Evolutionary conservation across 2,888 invertebrate genomes (phyloP).

Genomic region (Teleogryllus oceanicus): DNA sequence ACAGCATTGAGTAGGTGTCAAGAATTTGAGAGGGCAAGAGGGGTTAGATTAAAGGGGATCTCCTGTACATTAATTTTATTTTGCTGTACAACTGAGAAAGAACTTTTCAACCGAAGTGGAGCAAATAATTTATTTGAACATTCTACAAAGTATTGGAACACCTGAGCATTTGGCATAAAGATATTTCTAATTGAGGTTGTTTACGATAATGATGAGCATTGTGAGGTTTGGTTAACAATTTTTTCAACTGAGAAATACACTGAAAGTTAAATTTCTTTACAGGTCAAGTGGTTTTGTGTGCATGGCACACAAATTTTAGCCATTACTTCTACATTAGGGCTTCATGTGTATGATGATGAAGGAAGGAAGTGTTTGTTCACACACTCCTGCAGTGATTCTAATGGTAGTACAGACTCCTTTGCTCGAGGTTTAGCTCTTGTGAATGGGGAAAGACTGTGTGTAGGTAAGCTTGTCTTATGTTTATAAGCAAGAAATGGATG

Average conservation of each 20-base stretch:
- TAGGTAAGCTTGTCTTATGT: constrained; percentile 35
- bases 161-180: too few species aligned
- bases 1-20: not conserved
- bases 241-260: too few species aligned
- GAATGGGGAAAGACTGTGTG: constrained; percentile 41
- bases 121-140: too few species aligned
- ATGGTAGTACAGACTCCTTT: constrained; percentile 38
- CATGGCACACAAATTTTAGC: constrained; percentile 40
- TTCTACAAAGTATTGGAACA: too few species aligned
- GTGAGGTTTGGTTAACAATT: too few species aligned
- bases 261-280: not conserved
- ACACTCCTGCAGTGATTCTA: constrained; percentile 41
- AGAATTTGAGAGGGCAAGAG: too few species aligned
- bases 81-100: too few species aligned
- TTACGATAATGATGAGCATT: too few species aligned
- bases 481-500: not conserved
- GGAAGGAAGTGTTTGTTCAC: constrained; percentile 40
- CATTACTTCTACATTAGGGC: constrained; percentile 41
- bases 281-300: constrained; percentile 43
- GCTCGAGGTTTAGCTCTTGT: constrained; percentile 41
- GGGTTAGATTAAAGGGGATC: too few species aligned
- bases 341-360: constrained; percentile 42
- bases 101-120: too few species aligned
- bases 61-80: too few species aligned
- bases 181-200: not conserved